Percentiles rank a stretch among this genome's conserved stretches.
phyloP scores from a whole-genome alignment of 2,797 vertebrate species.

The Gymnopithys bicolor region DNA sequence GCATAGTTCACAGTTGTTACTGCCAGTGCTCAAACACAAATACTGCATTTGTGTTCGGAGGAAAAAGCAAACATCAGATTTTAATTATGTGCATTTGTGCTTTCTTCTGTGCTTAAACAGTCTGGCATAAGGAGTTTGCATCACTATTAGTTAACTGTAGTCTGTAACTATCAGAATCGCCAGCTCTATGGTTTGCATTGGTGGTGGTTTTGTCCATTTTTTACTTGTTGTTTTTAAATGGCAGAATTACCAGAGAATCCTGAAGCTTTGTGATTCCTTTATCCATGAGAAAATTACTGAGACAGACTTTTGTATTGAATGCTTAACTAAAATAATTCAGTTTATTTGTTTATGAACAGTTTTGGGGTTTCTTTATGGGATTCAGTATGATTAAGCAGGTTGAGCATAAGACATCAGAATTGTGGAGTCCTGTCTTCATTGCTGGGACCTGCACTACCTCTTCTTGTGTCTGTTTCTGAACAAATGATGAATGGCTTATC shows the following conservation, averaged over 20 bases:
- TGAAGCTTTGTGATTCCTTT: constrained; percentile 41
- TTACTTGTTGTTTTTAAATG: neutral
- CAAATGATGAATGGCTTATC: neutral
- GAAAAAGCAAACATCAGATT: constrained; percentile 76
- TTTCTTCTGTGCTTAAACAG: constrained; percentile 66
- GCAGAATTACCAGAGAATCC: constrained; percentile 45
- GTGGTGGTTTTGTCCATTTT: constrained; percentile 22
- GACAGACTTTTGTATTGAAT: neutral
- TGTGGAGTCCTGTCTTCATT: neutral
- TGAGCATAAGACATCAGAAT: neutral
- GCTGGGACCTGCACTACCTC: neutral
- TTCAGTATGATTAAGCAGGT: neutral
- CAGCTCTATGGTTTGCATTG: constrained; percentile 47
- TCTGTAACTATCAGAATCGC: constrained; percentile 59
- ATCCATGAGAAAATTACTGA: neutral
- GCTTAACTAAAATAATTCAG: neutral
- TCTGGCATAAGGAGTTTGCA: constrained; percentile 73
- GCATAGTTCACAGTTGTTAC: constrained; percentile 74
- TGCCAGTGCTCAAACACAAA: constrained; percentile 75
- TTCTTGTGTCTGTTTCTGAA: neutral
- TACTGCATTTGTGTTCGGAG: constrained; percentile 73
- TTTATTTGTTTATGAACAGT: neutral
- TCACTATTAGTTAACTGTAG: constrained; percentile 68
- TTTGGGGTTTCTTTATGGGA: neutral
- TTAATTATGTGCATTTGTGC: constrained; percentile 76